A percentile compares a stretch with the other conserved stretches of the same genome.
Evolutionary conservation across 2,113 vertebrate species (phyloP).

Genomic region (Urocolius indicus): DNA sequence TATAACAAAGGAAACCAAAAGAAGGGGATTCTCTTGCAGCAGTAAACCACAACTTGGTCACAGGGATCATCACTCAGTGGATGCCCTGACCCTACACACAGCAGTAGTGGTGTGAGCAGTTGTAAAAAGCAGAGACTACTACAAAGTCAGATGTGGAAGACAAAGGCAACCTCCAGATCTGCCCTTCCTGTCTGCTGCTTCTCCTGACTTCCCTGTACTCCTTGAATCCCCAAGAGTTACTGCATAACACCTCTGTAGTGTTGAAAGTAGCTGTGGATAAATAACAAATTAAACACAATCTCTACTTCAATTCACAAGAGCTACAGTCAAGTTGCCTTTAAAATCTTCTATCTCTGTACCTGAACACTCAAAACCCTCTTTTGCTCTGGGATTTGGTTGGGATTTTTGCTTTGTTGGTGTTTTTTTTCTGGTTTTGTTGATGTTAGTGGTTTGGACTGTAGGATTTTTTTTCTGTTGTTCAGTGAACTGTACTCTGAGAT

Average conservation of each 20-base stretch:
- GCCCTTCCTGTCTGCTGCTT: not conserved
- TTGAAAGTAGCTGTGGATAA: not conserved
- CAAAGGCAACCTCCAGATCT: not conserved
- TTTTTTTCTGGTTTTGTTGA: not conserved
- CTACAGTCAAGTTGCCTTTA: not conserved
- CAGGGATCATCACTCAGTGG: not conserved
- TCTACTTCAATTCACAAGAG: not conserved
- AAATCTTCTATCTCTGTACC: not conserved
- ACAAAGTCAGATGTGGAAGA: not conserved
- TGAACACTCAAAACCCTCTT: not conserved
- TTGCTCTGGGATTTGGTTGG: not conserved
- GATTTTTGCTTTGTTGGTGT: not conserved
- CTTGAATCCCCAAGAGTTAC: not conserved
- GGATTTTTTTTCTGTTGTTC: not conserved
- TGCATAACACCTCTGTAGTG: fast-evolving
- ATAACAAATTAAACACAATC: not conserved
- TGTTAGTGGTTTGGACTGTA: not conserved
- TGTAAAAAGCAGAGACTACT: not conserved
- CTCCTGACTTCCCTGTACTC: not conserved
- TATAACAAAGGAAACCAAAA: not conserved
- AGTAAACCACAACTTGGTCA: not conserved
- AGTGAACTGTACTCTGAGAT: not conserved
- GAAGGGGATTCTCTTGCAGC: not conserved
- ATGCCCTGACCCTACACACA: not conserved
- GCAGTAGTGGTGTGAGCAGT: not conserved